Percentiles rank a stretch among this genome's conserved stretches.
Conservation (phyloP, 1,140 invertebrate species). For the Riptortus pedestris region DNA sequence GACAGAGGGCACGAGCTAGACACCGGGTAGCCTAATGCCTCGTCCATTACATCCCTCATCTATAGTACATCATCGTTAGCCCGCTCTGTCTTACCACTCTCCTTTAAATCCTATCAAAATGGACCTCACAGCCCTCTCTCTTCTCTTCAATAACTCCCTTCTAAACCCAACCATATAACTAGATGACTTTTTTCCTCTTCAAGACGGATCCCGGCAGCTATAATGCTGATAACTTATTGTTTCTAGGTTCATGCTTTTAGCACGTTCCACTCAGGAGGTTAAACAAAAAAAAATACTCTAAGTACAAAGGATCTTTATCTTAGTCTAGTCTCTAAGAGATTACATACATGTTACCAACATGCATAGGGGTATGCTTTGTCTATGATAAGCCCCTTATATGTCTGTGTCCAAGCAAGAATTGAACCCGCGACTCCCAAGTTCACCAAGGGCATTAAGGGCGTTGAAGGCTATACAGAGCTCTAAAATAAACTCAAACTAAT, state of each 20-base stretch:
- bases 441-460: too few relatives aligned
- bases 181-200: neutral
- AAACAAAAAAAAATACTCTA: too few relatives aligned
- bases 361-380: too few relatives aligned
- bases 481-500: too few relatives aligned
- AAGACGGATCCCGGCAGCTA: neutral
- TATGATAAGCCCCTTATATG: too few relatives aligned
- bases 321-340: too few relatives aligned
- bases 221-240: neutral
- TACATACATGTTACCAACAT: too few relatives aligned
- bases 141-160: neutral
- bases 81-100: neutral
- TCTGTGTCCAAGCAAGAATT: too few relatives aligned
- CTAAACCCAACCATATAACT: neutral
- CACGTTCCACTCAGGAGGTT: neutral
- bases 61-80: constrained; percentile 16
- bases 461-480: too few relatives aligned
- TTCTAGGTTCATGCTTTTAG: neutral
- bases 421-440: too few relatives aligned
- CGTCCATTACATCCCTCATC: constrained; percentile 9
- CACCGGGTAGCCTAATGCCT: constrained; percentile 8
- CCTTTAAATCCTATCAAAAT: constrained; percentile 8
- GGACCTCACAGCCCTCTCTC: neutral
- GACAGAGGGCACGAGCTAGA: constrained; percentile 6
- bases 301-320: too few relatives aligned